Conservation (phyloP, 2,888 invertebrate genomes). For the Fragum whitleyi region DNA sequence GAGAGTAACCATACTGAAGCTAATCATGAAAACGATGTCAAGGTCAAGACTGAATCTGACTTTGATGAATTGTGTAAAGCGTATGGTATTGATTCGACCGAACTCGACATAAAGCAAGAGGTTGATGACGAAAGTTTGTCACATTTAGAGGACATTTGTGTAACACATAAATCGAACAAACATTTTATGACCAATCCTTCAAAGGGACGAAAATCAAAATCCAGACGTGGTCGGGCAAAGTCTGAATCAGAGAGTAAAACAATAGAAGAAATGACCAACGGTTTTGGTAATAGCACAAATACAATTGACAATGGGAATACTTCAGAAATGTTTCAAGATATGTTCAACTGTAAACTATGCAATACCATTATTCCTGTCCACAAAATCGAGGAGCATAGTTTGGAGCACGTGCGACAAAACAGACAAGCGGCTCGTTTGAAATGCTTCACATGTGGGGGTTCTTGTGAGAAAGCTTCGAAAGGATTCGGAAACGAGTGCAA, state of each 20-base stretch:
- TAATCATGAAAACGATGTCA: slow-evolving; percentile 19
- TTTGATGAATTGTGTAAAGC: slow-evolving; percentile 16
- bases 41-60: slow-evolving; percentile 5
- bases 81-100: slow-evolving; percentile 23
- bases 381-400: slow-evolving; percentile 70
- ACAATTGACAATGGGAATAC: not conserved
- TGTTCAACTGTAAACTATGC: slow-evolving; percentile 78
- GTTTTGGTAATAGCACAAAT: not conserved
- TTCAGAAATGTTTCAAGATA: slow-evolving; percentile 69
- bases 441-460: slow-evolving; percentile 65
- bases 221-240: not conserved
- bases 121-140: slow-evolving; percentile 14
- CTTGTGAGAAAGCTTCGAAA: slow-evolving; percentile 35
- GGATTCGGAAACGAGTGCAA: slow-evolving; percentile 19
- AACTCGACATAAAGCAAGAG: slow-evolving; percentile 20
- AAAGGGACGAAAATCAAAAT: slow-evolving; percentile 48
- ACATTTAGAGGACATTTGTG: not conserved
- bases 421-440: slow-evolving; percentile 38
- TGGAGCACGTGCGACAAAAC: slow-evolving; percentile 60
- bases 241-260: not conserved
- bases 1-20: slow-evolving; percentile 29
- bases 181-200: slow-evolving; percentile 52
- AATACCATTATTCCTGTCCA: slow-evolving; percentile 74
- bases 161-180: slow-evolving; percentile 17
- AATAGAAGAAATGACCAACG: slow-evolving; percentile 14